Evolutionary conservation across 2,113 vertebrate species (phyloP), one percentile per base, ranked within the genome.

Genomic region (Pristiophorus japonicus): DNA sequence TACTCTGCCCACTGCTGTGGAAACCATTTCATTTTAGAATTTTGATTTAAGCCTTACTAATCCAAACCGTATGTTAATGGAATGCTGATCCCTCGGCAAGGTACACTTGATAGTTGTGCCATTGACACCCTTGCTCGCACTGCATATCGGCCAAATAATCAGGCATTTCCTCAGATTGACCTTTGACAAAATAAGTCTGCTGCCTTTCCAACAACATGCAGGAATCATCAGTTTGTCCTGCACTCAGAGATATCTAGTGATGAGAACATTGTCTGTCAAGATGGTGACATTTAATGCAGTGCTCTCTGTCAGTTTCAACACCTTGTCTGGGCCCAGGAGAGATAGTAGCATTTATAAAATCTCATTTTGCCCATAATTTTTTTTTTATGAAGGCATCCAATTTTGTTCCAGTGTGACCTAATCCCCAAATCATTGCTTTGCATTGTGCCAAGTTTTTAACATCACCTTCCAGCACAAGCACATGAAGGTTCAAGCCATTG

Each of bases 281-380:
- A 92, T 24, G 55, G 90, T 92, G 90, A 38, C 27, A 92, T 65
- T 38, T 92, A 92, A 63, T 92, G 62, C 62, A 38, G 62, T n/a
- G 3, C 90, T 14, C 59, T 18, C 62, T 65, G 62, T 42, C 62
- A 65, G n/a, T 92, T 65, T 92, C 47, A 87, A 8, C 47, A 87
- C 47, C 47, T 30, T 87, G 24, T 55, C 62, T 65, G 90, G 62
- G 62, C 16, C 34, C 5, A 92, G 88, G 30, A 62, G 59, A 63
- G 34, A 91, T 62, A 18, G 27, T 63, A n/a, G 51, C 11, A 91
- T 91, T 91, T 63, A 38, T 63, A 91, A 91, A 62, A 34, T 92
- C 62, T 38, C 16, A 65, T 92, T 92, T 63, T 92, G 6, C 62
- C 6, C n/a, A 38, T n/a, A n/a, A n/a, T n/a, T n/a, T n/a, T 92